Base-by-base conservation (phyloP, 2,113 vertebrate genomes). In the Bubo blakistoni region DNA sequence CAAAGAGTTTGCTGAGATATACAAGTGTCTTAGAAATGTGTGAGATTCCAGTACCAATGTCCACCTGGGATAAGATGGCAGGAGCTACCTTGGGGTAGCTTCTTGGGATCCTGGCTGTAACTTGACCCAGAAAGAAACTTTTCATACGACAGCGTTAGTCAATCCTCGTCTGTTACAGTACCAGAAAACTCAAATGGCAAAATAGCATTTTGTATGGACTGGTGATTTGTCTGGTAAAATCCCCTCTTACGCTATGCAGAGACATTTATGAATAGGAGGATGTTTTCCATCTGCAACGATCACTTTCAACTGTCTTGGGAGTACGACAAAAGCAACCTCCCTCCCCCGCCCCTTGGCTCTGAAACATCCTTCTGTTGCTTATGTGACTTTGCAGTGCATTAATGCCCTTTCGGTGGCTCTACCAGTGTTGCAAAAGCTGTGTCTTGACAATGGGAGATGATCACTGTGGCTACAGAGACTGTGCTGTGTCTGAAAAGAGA, bases 311-410 rank as follows among this genome's bases (percentile, higher is more conserved):
- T 66, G 9, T 7, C 13, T 42, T 27, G n/a, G 40, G 29, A 66
- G 27, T 10, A 44, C 3, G 1, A 54, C n/a, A 65, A 74, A 92
- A 89, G 69, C 69, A 86, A 70, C 24, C 24, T 65, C 13, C 2
- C 4, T 46, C 26, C n/a, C 16, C 46, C 18, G 9, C 10, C 5
- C 6, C 25, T 10, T 0, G 0, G 27, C 59, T 92, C 46, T 49
- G 20, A 57, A 61, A 54, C 3, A 3, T 38, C 24, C 38, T 78
- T 55, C 66, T 61, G 34, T 47, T 4, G 3, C 65, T 77, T 9
- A 10, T 0, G 7, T 58, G 61, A 36, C 58, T 70, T 1, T 62
- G 29, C 36, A 63, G 54, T 15, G 15, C 55, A 34, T 66, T 69
- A 46, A 80, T 78, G 57, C 25, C 66, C 62, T 79, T 84, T 32